These are phyloP conservation scores for Xiphophorus maculatus DNA, from an alignment of 2,113 vertebrate genomes.

Conservation along the genomic window DNA sequence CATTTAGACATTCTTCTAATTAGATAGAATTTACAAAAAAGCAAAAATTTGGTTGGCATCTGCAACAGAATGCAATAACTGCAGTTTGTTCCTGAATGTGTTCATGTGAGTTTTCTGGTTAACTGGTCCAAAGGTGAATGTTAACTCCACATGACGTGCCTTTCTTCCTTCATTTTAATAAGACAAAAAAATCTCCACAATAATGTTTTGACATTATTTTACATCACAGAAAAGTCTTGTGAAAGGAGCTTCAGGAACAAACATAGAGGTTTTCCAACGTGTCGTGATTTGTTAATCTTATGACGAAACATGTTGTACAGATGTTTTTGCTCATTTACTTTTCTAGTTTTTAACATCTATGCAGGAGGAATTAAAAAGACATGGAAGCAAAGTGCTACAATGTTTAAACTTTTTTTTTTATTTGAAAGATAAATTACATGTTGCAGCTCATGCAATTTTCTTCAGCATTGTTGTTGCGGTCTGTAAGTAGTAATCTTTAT, in stretches of 20 bases:
- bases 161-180: constrained; percentile 1
- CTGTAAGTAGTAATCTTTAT: no score
- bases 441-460: no score
- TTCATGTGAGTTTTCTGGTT: not conserved
- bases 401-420: no score
- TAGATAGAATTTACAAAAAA: no score
- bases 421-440: no score
- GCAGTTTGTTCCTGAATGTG: not conserved
- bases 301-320: not conserved
- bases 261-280: not conserved
- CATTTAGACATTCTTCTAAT: not conserved
- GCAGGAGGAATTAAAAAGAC: not conserved
- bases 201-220: not conserved
- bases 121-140: not conserved
- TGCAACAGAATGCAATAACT: not conserved
- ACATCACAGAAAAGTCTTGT: not conserved
- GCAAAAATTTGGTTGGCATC: not conserved
- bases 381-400: not conserved
- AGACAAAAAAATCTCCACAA: not conserved
- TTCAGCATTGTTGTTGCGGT: no score
- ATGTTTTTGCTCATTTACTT: not conserved
- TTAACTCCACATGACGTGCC: constrained; percentile 3
- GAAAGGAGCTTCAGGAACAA: not conserved
- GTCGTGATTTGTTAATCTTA: not conserved
- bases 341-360: not conserved